Conservation (phyloP, 2,113 vertebrate species). For the Uria lomvia region DNA sequence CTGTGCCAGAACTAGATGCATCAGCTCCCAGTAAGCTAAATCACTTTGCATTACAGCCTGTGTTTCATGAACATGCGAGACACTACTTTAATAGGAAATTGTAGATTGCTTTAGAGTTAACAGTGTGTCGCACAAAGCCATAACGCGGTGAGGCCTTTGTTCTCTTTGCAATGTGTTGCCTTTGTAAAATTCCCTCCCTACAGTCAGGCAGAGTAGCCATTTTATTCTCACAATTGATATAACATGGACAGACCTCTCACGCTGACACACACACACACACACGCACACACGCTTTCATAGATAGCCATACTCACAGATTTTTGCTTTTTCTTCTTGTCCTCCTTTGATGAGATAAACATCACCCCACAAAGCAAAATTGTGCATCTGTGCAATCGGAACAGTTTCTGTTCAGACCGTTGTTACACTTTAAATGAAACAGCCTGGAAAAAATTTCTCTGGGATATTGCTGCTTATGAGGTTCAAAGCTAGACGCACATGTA, state of each 20-base stretch:
- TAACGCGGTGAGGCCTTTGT: neutral
- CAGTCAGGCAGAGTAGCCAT: neutral
- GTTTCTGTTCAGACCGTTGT: neutral
- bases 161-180: neutral
- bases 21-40: neutral
- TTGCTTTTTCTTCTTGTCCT: neutral
- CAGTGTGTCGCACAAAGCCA: neutral
- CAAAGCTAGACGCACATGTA: neutral
- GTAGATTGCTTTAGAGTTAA: neutral
- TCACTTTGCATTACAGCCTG: neutral
- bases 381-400: neutral
- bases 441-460: neutral
- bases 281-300: rapidly evolving
- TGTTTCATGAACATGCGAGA: neutral
- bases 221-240: neutral
- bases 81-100: conserved; percentile 51
- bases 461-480: neutral
- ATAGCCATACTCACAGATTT: neutral
- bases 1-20: neutral
- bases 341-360: neutral
- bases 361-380: neutral
- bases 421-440: neutral
- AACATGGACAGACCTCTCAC: neutral
- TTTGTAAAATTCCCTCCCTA: neutral
- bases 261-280: neutral